phyloP scores from a whole-genome alignment of 2,797 vertebrate species.

The Pogoniulus pusillus region DNA sequence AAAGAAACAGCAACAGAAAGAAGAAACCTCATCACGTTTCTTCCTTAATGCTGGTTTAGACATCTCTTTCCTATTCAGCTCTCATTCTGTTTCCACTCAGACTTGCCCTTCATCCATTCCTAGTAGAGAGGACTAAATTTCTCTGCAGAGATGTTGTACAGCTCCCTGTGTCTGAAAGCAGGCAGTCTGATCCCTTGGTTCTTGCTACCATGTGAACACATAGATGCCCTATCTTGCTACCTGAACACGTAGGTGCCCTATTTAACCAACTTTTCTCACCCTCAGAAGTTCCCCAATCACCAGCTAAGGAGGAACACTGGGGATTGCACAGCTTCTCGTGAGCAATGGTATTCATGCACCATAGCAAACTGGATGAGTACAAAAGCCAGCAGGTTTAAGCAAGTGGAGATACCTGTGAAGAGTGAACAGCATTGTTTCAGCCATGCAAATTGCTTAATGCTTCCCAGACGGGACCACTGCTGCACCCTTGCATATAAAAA shows the following conservation, averaged over 20 bases:
- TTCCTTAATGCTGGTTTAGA: neutral
- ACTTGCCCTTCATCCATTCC: neutral
- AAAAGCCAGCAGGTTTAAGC: neutral
- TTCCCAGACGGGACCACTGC: rapidly evolving
- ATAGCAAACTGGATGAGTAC: neutral
- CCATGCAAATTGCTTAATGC: neutral
- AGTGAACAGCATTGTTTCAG: neutral
- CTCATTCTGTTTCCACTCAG: neutral
- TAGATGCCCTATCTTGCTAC: neutral
- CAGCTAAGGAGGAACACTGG: neutral
- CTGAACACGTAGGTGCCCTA: neutral
- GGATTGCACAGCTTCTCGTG: neutral
- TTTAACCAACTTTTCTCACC: neutral
- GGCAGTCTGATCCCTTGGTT: rapidly evolving
- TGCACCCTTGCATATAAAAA: neutral
- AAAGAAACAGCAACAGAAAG: neutral
- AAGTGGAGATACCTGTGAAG: neutral
- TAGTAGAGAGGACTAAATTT: neutral
- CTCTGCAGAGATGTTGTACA: rapidly evolving
- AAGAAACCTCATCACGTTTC: neutral
- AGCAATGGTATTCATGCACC: rapidly evolving
- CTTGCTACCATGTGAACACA: neutral
- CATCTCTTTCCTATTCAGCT: neutral
- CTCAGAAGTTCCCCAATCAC: neutral
- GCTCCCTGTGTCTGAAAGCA: neutral